A percentile compares a stretch with the other conserved stretches of the same genome.
phyloP scores from a whole-genome alignment of 2,113 vertebrate species.

The Microtus oregoni region DNA sequence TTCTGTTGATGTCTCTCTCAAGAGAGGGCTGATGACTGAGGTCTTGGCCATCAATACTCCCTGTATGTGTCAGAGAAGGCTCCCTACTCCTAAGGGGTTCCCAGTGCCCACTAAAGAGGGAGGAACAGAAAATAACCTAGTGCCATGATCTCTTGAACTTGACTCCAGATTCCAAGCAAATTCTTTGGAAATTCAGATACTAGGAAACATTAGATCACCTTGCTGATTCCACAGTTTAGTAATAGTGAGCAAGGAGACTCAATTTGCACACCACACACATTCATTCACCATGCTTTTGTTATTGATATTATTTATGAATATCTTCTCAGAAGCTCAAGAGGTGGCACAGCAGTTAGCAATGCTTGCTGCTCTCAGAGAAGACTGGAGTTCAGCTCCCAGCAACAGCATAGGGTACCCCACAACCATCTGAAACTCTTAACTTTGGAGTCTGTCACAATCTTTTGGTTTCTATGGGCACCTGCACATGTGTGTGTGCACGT shows the following conservation, averaged over 20 bases:
- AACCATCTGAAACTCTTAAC: neutral
- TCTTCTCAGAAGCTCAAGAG: neutral
- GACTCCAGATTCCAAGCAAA: neutral
- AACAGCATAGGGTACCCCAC: neutral
- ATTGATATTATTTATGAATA: neutral
- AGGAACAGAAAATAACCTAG: neutral
- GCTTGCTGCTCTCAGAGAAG: neutral
- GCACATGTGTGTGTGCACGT: too few relatives aligned
- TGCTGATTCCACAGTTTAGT: neutral
- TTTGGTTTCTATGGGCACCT: neutral
- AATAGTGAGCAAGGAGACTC: neutral
- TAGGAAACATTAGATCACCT: neutral
- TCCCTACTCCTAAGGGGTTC: neutral
- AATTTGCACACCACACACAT: neutral
- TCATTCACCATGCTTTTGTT: neutral
- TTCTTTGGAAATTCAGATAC: neutral
- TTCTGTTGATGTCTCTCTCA: too few relatives aligned
- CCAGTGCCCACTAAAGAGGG: neutral
- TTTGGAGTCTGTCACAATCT: neutral
- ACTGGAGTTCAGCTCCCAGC: neutral
- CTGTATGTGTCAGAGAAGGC: neutral
- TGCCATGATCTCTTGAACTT: neutral
- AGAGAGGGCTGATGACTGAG: neutral
- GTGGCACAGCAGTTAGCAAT: neutral
- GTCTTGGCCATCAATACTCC: too few relatives aligned